Conservation (phyloP, 2,113 vertebrate species). For the Junco hyemalis region DNA sequence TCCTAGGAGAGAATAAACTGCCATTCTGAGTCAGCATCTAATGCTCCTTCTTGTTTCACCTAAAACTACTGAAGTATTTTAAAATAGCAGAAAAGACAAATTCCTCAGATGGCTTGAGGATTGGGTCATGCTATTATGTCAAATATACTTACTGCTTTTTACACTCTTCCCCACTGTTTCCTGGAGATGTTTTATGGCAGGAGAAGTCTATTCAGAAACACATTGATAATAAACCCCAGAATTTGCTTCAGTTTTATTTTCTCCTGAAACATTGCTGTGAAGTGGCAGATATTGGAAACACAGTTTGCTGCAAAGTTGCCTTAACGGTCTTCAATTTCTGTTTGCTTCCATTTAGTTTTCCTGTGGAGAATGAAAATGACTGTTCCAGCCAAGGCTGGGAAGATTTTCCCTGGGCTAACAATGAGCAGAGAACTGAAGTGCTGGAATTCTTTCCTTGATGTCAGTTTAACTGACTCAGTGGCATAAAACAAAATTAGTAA, state of each 20-base stretch:
- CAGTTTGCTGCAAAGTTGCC: neutral
- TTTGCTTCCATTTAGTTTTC: neutral
- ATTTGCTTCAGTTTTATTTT: neutral
- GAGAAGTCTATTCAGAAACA: neutral
- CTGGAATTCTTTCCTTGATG: slow-evolving; percentile 26
- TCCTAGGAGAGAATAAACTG: neutral
- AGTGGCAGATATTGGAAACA: neutral
- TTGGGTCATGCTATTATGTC: neutral
- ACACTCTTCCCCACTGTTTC: neutral
- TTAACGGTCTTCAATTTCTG: neutral
- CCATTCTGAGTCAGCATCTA: neutral
- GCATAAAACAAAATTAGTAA: slow-evolving; percentile 44
- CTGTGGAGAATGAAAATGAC: neutral
- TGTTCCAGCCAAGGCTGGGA: neutral
- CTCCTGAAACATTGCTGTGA: neutral
- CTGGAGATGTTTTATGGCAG: neutral
- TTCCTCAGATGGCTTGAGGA: neutral
- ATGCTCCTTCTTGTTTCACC: neutral
- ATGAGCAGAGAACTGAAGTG: neutral
- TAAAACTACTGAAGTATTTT: neutral
- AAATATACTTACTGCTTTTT: neutral
- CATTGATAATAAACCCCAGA: neutral
- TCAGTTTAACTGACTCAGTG: slow-evolving; percentile 9
- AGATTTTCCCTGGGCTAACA: neutral
- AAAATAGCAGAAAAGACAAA: neutral